Base-by-base conservation (phyloP, 2,113 vertebrate genomes). In the Tinamus guttatus region DNA sequence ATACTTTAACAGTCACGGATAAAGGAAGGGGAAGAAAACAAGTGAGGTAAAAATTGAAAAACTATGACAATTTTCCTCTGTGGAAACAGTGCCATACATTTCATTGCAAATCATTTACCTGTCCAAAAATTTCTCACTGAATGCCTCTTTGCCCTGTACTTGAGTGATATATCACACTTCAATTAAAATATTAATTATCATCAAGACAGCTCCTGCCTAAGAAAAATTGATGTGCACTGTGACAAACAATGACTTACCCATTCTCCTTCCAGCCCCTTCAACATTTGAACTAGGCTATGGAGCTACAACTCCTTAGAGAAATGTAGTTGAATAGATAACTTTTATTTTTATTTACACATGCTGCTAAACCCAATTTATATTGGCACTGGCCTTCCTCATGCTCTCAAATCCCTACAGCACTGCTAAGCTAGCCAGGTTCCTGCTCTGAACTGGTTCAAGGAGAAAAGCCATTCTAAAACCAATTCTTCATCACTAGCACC, bases 121-220 rank as follows among this genome's bases (percentile, higher is more conserved):
- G 38, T 15, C 60, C 45, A 69, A 94, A 91, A 49, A 87, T 36
- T 27, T 41, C 58, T 27, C 63, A 81, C 9, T 78, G 27, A 86
- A 68, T 17, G 9, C 16, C 21, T 67, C 47, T 81, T 71, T 25
- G 41, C 38, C 28, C 36, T 54, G 10, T 36, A 32, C 36, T 25
- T 0, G 28, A 64, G 30, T 41, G 0, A 13, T 71, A 9, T 11
- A 70, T 63, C 56, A 70, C 30, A 11, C 8, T 56, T 64, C 22
- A 67, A 54, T 74, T 34, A 67, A 78, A 87, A 85, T 70, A 36
- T 13, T 49, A 62, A 69, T 73, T 40, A 58, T 11, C 41, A 75
- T 5, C n/a, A 68, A 87, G 54, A 12, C 19, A 6, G 13, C 82
- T 12, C 5, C 28, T 92, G 41, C 45, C 32, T 43, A 63, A 79